phyloP scores from a whole-genome alignment of 2,797 vertebrate species.

The Phrynocephalus vlangalii region DNA sequence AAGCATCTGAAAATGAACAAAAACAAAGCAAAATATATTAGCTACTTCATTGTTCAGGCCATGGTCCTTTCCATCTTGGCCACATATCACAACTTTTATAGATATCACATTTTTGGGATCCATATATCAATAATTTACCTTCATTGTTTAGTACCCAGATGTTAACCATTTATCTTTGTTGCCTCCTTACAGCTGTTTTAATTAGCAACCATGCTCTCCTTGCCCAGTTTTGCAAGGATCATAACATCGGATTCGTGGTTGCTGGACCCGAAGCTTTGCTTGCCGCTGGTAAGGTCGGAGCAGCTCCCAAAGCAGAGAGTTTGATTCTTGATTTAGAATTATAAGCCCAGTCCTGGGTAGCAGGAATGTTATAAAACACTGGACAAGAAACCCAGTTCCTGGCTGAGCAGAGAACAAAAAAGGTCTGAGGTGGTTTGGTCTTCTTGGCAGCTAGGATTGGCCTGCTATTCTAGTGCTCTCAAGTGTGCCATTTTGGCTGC shows the following conservation, averaged over 20 bases:
- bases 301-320: background rate
- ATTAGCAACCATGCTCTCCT: constrained; percentile 87
- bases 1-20: background rate
- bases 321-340: constrained; percentile 4
- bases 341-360: background rate
- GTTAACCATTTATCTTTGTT: constrained; percentile 20
- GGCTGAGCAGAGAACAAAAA: background rate
- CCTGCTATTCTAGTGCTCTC: background rate
- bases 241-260: constrained; percentile 86
- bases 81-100: background rate
- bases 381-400: background rate
- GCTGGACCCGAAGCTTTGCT: constrained; percentile 87
- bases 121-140: constrained; percentile 8
- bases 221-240: constrained; percentile 90
- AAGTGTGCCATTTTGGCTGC: background rate
- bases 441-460: background rate
- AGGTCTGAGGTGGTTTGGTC: background rate
- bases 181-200: constrained; percentile 80
- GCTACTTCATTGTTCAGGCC: no score
- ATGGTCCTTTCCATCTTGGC: no score
- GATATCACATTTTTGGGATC: background rate
- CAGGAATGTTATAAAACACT: background rate
- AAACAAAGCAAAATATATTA: no score
- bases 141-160: background rate
- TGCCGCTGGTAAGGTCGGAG: constrained; percentile 79